These are phyloP conservation scores for Lacerta bilineata DNA, from an alignment of 2,797 vertebrate genomes.

Conservation along the genomic window DNA sequence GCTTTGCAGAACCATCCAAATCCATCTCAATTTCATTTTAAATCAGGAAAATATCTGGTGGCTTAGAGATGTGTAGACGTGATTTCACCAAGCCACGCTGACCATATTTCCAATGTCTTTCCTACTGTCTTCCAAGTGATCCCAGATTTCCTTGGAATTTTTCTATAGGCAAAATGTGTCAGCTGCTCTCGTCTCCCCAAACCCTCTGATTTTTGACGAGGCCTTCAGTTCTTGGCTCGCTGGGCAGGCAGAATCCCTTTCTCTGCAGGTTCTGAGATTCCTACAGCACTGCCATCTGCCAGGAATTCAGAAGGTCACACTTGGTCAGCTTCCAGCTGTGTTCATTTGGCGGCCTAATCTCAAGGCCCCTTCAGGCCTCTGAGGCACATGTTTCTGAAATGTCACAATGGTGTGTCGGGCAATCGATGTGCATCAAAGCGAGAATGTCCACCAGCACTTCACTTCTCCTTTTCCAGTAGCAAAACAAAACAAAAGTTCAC, in stretches of 20 bases:
- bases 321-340: rapidly evolving
- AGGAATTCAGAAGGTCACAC: neutral
- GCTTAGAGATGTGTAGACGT: neutral
- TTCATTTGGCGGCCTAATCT: rapidly evolving
- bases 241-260: too few relatives aligned
- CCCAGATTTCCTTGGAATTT: neutral
- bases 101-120: neutral
- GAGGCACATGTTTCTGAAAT: neutral
- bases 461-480: neutral
- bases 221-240: neutral
- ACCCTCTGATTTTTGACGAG: neutral
- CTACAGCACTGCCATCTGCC: neutral
- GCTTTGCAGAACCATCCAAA: neutral
- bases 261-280: too few relatives aligned
- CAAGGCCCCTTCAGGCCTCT: neutral
- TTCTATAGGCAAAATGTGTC: neutral
- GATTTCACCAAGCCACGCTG: neutral
- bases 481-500: neutral
- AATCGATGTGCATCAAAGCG: neutral
- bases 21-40: neutral
- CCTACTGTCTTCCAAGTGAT: too few relatives aligned
- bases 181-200: too few relatives aligned
- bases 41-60: neutral
- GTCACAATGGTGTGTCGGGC: neutral
- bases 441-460: rapidly evolving